Evolutionary conservation across 1,140 invertebrate species (phyloP), one percentile per base, ranked within the genome.

Genomic region (Latrodectus geometricus): DNA sequence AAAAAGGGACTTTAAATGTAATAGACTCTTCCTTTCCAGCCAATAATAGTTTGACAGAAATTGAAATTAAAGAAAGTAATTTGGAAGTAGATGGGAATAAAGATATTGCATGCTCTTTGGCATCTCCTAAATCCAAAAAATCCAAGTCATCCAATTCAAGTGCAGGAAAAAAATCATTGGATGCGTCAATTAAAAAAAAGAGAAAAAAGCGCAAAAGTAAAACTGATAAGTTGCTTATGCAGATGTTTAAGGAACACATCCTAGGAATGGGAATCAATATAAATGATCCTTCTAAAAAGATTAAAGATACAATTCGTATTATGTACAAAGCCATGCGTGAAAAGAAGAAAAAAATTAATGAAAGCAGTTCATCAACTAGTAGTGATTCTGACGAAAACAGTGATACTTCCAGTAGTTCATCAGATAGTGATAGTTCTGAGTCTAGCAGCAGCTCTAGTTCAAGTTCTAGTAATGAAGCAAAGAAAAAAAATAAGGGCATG

Each of bases 321-420:
- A 77, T 86, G 83, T 86, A 78, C 54, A 78, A 86, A 61, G 75
- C 35, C 5, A 86, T 86, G 83, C 23, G n/a, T 52, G 52, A 49
- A n/a, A 84, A 84, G 56, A 77, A 86, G 14, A 75, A 68, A 15
- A 69, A 68, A 69, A 17, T 17, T 15, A 11, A 8, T 65, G 21
- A 78, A 12, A 83, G 52, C 35, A 73, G 54, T 66, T 74, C 81
- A 9, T n/a, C 15, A 35, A 79, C 82, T 20, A 86, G 82, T 35
- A 79, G 72, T 69, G 61, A 54, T 35, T 54, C 48, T 5, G 54
- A 49, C 17, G 69, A 21, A 50, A 50, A n/a, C 23, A 52, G 17
- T 7, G 54, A 56, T 52, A 17, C 20, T 15, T 68, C 73, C 9
- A 69, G 65, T 20, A 54, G 50, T 21, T 52, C 54, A 65, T 70